Percentiles rank a stretch among this genome's conserved stretches.
Conservation (phyloP, 2,113 vertebrate genomes). For the Picathartes gymnocephalus region DNA sequence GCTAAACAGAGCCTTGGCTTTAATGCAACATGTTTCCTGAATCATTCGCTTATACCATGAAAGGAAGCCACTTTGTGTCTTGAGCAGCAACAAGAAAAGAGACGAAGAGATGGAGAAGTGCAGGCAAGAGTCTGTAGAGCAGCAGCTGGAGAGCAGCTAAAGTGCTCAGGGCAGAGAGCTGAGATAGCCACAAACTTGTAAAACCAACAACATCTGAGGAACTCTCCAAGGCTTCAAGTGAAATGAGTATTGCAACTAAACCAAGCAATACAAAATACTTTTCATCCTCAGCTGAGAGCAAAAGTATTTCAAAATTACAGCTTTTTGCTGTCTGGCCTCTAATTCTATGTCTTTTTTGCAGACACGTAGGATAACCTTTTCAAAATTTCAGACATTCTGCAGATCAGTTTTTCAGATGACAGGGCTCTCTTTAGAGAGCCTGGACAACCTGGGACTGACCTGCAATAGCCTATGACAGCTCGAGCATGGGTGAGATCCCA, state of each 20-base stretch:
- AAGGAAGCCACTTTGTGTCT: slow-evolving; percentile 8
- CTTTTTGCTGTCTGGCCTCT: background rate
- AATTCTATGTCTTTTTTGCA: background rate
- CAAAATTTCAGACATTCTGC: background rate
- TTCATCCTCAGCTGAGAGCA: background rate
- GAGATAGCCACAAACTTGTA: background rate
- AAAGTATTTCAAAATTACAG: background rate
- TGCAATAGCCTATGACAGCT: background rate
- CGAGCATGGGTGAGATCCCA: background rate
- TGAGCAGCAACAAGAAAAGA: background rate
- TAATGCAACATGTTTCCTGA: background rate
- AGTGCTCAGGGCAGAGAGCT: background rate
- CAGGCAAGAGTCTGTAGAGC: background rate
- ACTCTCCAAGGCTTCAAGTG: background rate
- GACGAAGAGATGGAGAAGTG: accelerated
- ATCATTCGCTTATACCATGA: background rate
- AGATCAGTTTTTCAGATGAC: background rate
- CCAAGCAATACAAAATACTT: background rate
- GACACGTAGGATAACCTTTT: background rate
- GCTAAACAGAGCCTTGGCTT: slow-evolving; percentile 41
- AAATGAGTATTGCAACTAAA: background rate
- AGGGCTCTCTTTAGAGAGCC: background rate
- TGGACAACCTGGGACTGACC: background rate
- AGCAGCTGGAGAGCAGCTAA: background rate
- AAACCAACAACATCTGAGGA: background rate